Evolutionary conservation across 2,888 invertebrate genomes (phyloP).

Genomic region (Odontothrips loti): DNA sequence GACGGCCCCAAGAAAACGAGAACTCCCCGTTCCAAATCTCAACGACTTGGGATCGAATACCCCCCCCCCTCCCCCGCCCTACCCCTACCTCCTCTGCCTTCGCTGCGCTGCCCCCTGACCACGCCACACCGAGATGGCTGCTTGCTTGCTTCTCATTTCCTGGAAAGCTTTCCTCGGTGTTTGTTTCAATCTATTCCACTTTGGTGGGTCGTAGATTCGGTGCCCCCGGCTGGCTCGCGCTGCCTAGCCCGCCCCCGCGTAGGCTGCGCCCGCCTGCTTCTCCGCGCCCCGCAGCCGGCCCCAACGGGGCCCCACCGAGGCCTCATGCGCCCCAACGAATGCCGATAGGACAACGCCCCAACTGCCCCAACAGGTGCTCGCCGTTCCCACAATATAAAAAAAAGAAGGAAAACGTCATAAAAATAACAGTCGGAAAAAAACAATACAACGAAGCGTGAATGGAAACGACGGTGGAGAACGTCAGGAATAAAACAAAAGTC

Average conservation of each 20-base stretch:
- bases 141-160: neutral
- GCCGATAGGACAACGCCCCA: too few relatives aligned
- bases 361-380: too few relatives aligned
- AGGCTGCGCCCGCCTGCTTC: neutral
- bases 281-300: neutral
- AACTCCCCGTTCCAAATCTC: neutral
- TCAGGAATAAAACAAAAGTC: too few relatives aligned
- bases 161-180: neutral
- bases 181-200: neutral
- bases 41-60: neutral
- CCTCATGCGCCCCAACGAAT: too few relatives aligned
- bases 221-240: too few relatives aligned
- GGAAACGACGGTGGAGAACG: too few relatives aligned
- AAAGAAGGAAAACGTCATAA: too few relatives aligned
- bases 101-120: too few relatives aligned
- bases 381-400: too few relatives aligned
- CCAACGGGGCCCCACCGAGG: neutral
- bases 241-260: neutral
- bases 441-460: too few relatives aligned
- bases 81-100: neutral
- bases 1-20: neutral
- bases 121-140: neutral
- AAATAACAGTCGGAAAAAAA: too few relatives aligned
- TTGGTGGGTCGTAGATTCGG: too few relatives aligned
- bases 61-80: neutral